Conservation (phyloP, 2,888 invertebrate genomes). For the Macrosoma leucophasiata region DNA sequence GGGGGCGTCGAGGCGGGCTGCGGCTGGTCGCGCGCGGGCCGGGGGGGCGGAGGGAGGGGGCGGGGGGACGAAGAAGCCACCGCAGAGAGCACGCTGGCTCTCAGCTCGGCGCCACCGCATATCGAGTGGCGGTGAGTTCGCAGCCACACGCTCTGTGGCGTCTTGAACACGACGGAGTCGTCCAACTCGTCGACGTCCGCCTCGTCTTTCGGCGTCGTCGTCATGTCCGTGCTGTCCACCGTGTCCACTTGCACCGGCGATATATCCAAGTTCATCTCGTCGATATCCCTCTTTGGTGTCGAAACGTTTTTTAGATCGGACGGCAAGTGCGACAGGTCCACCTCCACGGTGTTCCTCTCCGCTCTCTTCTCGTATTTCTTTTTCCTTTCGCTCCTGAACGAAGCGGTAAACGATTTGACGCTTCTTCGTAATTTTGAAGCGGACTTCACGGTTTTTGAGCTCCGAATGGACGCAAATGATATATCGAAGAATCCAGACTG, state of each 20-base stretch:
- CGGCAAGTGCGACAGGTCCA: slow-evolving; percentile 53
- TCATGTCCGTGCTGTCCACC: slow-evolving; percentile 56
- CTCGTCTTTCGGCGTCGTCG: slow-evolving; percentile 38
- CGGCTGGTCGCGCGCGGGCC: slow-evolving; percentile 51
- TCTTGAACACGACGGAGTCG: slow-evolving; percentile 60
- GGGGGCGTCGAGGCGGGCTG: slow-evolving; percentile 58
- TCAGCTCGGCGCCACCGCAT: slow-evolving; percentile 43
- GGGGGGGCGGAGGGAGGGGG: slow-evolving; percentile 29
- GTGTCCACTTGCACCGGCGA: slow-evolving; percentile 68
- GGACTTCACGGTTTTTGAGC: slow-evolving; percentile 65
- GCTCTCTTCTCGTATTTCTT: slow-evolving; percentile 67
- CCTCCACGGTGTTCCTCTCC: slow-evolving; percentile 60
- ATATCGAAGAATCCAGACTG: slow-evolving; percentile 70
- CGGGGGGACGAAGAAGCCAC: slow-evolving; percentile 12
- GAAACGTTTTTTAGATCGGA: slow-evolving; percentile 50
- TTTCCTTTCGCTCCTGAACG: slow-evolving; percentile 68
- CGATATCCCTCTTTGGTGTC: slow-evolving; percentile 52
- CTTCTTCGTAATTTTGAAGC: slow-evolving; percentile 66
- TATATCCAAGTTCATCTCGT: slow-evolving; percentile 59
- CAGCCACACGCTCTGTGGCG: slow-evolving; percentile 59
- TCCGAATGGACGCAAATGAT: slow-evolving; percentile 61
- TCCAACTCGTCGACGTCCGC: slow-evolving; percentile 54
- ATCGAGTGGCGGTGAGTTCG: slow-evolving; percentile 56
- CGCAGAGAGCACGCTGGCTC: slow-evolving; percentile 22
- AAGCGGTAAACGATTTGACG: slow-evolving; percentile 71